Percentiles rank a stretch among this genome's conserved stretches.
Conservation (phyloP, 2,113 vertebrate genomes). For the Prunella himalayana region DNA sequence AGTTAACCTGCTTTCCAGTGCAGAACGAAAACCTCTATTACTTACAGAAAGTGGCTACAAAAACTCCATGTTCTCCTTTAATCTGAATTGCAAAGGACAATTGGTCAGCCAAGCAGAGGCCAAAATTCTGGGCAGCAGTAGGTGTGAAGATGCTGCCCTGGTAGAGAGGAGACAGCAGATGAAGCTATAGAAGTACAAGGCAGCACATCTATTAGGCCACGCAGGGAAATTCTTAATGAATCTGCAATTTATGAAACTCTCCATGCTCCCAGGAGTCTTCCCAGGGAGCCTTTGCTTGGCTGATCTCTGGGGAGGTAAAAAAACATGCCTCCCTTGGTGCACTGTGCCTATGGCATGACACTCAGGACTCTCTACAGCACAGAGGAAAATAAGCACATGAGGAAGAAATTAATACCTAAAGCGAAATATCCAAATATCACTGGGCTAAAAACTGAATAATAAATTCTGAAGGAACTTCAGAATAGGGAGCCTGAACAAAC, state of each 20-base stretch:
- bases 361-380: background rate
- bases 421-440: background rate
- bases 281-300: background rate
- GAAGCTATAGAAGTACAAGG: background rate
- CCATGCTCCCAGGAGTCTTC: background rate
- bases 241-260: background rate
- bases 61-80: background rate
- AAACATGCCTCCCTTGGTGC: background rate
- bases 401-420: background rate
- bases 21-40: background rate
- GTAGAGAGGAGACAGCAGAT: background rate
- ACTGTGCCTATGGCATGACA: background rate
- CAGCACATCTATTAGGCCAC: background rate
- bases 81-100: background rate
- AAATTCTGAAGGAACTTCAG: background rate
- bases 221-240: background rate
- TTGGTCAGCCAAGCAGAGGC: accelerated
- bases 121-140: background rate
- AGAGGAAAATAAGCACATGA: background rate
- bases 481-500: background rate
- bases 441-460: background rate
- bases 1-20: background rate
- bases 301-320: background rate
- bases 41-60: background rate
- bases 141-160: background rate